These are phyloP conservation scores for Andrena bucephala DNA, from an alignment of 2,888 invertebrate species.

Conservation along the genomic window DNA sequence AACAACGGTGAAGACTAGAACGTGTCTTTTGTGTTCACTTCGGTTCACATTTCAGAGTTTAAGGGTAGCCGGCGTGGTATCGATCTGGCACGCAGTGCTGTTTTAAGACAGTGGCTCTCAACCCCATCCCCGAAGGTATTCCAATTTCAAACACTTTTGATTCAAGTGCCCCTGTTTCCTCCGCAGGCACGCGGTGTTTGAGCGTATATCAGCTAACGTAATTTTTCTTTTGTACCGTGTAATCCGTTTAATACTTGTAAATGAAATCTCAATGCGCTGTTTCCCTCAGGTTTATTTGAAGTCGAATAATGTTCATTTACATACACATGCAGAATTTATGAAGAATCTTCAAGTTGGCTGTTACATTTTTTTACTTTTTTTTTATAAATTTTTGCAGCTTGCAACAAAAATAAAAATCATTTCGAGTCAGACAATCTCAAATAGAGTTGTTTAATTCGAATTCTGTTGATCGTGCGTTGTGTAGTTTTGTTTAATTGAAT, in stretches of 20 bases:
- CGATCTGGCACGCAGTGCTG: slow-evolving; percentile 81
- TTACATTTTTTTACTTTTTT: no score
- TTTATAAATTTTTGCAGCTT: no score
- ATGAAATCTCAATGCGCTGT: not conserved
- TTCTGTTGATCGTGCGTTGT: no score
- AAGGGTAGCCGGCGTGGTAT: slow-evolving; percentile 79
- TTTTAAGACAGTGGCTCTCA: slow-evolving; percentile 80
- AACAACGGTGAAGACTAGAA: slow-evolving; percentile 28
- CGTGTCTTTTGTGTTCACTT: slow-evolving; percentile 68
- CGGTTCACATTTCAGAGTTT: slow-evolving; percentile 78
- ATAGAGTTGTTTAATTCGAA: no score
- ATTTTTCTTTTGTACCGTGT: slow-evolving; percentile 1
- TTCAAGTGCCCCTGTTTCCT: slow-evolving; percentile 29
- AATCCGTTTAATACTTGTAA: not conserved
- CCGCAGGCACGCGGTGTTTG: not conserved
- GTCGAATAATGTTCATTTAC: not conserved
- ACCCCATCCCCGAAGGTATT: slow-evolving; percentile 52
- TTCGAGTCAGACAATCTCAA: no score
- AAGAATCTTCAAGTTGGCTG: not conserved
- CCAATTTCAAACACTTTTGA: slow-evolving; percentile 37
- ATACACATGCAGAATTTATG: not conserved
- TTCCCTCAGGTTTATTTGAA: not conserved
- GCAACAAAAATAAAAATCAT: no score
- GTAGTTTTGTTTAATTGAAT: no score
- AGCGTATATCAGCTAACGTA: slow-evolving; percentile 4